Percentiles rank a stretch among this genome's conserved stretches.
Evolutionary conservation across 1,140 invertebrate genomes (phyloP).

Genomic region (Oryzaephilus surinamensis): DNA sequence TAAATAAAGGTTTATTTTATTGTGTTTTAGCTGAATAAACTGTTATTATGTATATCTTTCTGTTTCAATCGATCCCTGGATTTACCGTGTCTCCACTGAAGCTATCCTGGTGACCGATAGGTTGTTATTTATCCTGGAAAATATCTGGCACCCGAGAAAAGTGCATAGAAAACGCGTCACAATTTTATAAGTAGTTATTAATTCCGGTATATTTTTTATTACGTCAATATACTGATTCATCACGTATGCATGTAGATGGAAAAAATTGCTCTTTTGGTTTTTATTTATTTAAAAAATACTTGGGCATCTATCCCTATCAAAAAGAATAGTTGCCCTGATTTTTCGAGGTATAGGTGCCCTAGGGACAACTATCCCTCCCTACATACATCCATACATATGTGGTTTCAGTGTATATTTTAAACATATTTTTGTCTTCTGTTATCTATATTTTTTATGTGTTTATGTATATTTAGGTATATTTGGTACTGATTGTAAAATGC

Average conservation of each 20-base stretch:
- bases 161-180: no score
- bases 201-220: slow-evolving; percentile 2
- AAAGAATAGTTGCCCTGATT: no score
- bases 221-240: slow-evolving; percentile 2
- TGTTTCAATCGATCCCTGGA: no score
- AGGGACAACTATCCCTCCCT: no score
- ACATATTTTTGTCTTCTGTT: background rate
- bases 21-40: no score
- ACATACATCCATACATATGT: background rate
- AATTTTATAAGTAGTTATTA: slow-evolving; percentile 1
- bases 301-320: slow-evolving; percentile 3
- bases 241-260: background rate
- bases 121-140: no score
- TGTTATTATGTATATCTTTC: no score
- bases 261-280: slow-evolving; percentile 1
- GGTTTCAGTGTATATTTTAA: background rate
- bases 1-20: no score
- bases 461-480: background rate
- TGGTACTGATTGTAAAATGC: background rate
- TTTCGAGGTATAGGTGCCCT: no score
- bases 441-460: background rate
- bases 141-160: no score
- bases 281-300: background rate
- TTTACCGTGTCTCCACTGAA: no score
- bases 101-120: no score